Evolutionary conservation across 2,797 vertebrate species (phyloP).

Genomic region (Darevskia mixta): DNA sequence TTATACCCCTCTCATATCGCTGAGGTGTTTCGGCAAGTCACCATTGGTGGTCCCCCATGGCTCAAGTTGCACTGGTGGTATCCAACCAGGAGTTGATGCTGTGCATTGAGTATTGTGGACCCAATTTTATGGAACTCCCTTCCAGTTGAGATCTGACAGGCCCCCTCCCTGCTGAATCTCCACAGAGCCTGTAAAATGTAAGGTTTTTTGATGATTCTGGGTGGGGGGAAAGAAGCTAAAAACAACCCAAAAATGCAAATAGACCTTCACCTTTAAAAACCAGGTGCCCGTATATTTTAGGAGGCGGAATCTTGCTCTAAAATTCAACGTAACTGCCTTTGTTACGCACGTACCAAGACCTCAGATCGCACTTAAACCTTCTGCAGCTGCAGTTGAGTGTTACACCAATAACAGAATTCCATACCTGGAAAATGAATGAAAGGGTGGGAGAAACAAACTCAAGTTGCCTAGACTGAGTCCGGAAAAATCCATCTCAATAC

Average conservation of each 20-base stretch:
- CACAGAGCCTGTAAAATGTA: slow-evolving; percentile 10
- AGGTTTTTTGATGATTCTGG: slow-evolving; percentile 32
- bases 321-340: slow-evolving; percentile 31
- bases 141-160: too few species aligned
- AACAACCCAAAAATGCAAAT: neutral
- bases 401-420: slow-evolving; percentile 21
- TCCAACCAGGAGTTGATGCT: too few species aligned
- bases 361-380: slow-evolving; percentile 35
- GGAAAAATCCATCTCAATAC: neutral
- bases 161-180: too few species aligned
- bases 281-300: slow-evolving; percentile 24
- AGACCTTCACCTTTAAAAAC: slow-evolving; percentile 31
- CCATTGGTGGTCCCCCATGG: too few species aligned
- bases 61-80: too few species aligned
- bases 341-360: slow-evolving; percentile 13
- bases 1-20: too few species aligned
- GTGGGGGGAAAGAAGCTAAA: slow-evolving; percentile 20
- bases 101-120: too few species aligned
- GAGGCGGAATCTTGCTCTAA: slow-evolving; percentile 30
- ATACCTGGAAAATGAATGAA: slow-evolving; percentile 26
- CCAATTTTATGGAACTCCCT: too few species aligned
- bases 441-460: neutral
- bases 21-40: too few species aligned
- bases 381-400: slow-evolving; percentile 17
- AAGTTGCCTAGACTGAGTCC: neutral